Evolutionary conservation across 2,113 vertebrate genomes (phyloP).

Genomic region (Brienomyrus brachyistius): DNA sequence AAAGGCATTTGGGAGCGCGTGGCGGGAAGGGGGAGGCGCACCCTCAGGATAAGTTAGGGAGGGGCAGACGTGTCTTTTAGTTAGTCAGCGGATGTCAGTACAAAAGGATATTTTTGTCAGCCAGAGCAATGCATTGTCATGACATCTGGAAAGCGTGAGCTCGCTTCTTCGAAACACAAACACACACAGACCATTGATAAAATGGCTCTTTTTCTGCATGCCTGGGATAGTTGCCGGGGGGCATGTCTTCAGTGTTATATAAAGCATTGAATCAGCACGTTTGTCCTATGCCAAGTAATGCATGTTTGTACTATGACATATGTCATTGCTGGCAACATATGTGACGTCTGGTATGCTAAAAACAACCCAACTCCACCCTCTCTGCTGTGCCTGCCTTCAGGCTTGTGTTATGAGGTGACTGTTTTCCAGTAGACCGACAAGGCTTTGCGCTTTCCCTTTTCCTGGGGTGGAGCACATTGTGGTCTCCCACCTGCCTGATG

Average conservation of each 20-base stretch:
- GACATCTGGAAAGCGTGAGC: not conserved
- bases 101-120: not conserved
- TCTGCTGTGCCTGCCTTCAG: not conserved
- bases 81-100: not conserved
- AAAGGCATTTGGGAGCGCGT: not conserved
- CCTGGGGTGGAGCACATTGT: not conserved
- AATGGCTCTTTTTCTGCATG: not conserved
- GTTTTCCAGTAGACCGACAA: not conserved
- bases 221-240: not conserved
- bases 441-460: not conserved
- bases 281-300: not conserved
- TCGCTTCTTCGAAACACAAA: not conserved
- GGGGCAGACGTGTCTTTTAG: not conserved
- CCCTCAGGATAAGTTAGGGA: not conserved
- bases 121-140: not conserved
- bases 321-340: not conserved
- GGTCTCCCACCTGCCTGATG: not conserved
- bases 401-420: not conserved
- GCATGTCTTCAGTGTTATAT: not conserved
- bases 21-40: not conserved
- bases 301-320: not conserved
- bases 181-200: not conserved
- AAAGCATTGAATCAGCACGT: not conserved
- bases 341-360: not conserved
- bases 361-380: not conserved